Conservation (phyloP, 2,888 invertebrate species). For the Phragmatobia fuliginosa region DNA sequence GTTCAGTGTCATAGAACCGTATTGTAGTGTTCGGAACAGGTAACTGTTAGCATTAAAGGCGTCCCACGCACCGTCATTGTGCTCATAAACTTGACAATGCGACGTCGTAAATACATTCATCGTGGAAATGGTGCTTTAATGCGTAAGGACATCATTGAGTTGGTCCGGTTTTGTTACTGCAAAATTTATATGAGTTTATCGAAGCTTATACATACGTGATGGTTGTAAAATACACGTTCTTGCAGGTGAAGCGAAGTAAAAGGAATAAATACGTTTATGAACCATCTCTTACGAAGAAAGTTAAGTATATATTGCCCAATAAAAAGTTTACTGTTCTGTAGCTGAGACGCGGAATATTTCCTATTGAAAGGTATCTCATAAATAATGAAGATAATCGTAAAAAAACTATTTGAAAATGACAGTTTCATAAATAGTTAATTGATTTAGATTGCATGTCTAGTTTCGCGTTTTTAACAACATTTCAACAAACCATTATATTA, state of each 20-base stretch:
- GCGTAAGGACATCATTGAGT: slow-evolving; percentile 44
- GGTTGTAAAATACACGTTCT: neutral
- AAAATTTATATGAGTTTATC: slow-evolving; percentile 4
- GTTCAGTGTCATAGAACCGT: slow-evolving; percentile 27
- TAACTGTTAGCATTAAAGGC: slow-evolving; percentile 51
- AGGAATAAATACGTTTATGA: neutral
- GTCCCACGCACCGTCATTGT: slow-evolving; percentile 65
- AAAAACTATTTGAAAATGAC: neutral
- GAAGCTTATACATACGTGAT: neutral
- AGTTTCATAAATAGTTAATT: neutral
- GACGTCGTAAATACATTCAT: slow-evolving; percentile 64
- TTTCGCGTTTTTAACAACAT: neutral
- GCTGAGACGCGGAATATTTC: neutral
- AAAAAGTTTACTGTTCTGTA: neutral
- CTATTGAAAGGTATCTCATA: neutral
- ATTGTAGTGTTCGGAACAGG: slow-evolving; percentile 47
- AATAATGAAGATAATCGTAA: neutral
- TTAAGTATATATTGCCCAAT: neutral
- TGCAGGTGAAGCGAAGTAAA: neutral
- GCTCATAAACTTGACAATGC: slow-evolving; percentile 78
- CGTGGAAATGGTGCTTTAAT: slow-evolving; percentile 67
- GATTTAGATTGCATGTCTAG: neutral
- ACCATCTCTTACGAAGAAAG: neutral
- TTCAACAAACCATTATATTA: too few species aligned
- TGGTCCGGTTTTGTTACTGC: neutral